Percentiles rank a stretch among this genome's conserved stretches.
Evolutionary conservation across 2,797 vertebrate species (phyloP).

Genomic region (Peromyscus melanophrys): DNA sequence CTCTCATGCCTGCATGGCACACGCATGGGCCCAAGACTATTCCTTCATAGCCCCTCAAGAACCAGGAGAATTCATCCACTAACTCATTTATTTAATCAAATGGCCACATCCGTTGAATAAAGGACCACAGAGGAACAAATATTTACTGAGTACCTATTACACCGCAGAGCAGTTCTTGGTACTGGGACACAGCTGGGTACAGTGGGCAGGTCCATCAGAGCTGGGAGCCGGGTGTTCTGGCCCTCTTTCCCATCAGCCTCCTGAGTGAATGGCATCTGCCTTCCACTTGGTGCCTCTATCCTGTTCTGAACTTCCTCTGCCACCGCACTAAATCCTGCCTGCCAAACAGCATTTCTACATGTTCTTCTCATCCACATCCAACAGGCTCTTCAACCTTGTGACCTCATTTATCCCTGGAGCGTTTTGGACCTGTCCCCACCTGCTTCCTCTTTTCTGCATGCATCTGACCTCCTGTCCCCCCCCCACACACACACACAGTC

Average conservation of each 20-base stretch:
- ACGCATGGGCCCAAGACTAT: neutral
- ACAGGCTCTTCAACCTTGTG: neutral
- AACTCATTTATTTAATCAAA: constrained; percentile 14
- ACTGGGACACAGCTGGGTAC: neutral
- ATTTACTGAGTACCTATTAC: neutral
- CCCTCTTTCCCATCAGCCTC: neutral
- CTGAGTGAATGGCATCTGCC: too few species aligned
- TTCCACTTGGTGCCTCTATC: neutral
- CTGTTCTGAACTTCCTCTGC: neutral
- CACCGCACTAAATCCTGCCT: neutral
- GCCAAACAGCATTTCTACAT: neutral
- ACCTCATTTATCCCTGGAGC: neutral
- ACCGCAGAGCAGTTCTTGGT: neutral
- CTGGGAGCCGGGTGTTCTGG: neutral
- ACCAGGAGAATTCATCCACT: neutral
- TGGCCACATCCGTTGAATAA: neutral
- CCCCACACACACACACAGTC: too few species aligned
- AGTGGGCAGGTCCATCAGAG: fast-evolving
- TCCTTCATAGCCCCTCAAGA: neutral
- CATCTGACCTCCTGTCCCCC: fast-evolving
- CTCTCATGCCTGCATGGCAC: neutral
- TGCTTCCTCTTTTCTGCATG: neutral
- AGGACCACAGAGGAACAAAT: neutral
- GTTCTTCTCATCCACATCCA: neutral
- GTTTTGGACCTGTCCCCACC: neutral